Evolutionary conservation across 1,140 invertebrate genomes (phyloP), one percentile per base, ranked within the genome.

Genomic region (Drosophila elegans): DNA sequence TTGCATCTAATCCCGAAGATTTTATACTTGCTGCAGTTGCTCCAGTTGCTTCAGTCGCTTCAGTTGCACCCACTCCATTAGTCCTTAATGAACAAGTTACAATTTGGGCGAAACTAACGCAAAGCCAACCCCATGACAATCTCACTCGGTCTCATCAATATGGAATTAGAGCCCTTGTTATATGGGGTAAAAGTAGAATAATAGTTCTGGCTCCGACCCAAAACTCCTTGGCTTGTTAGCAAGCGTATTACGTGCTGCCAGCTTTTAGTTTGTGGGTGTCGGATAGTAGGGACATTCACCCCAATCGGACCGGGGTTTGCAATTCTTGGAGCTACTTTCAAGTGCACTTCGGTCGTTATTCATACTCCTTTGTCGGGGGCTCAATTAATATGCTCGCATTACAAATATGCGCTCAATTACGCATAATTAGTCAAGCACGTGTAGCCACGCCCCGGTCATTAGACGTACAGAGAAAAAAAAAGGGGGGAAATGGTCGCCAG

Each of bases 1-100:
- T 89, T 89, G 84, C 84, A 84, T 84, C 84, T 89, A 89, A 89
- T 84, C 80, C 85, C 10, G 7, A 66, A 89, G 84, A 89, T 89
- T 88, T 89, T 80, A 90, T 72, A 80, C 80, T 89, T 59, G 42
- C 66, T 88, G 83, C 66, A 84, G 25, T 32, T 32, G 29, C 4
- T 32, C 29, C 29, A 32, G 16, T 21, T 21, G 16, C 16, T 21
- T 21, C 16, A 21, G 16, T 21, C 16, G 16, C 13, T 63, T 11
- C 13, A 45, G 27, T 38, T 60, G 68, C 64, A 53, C 64, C 74
- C 82, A 80, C 64, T 67, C 63, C 73, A 83, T 83, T 80, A 73
- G 67, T 16, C 55, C 73, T 62, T 89, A 88, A 89, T 89, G 84
- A 88, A 88, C 55, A 60, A 80, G 55, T 41, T 61, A 55, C 36